phyloP scores from a whole-genome alignment of 2,113 vertebrate genomes.

The Uria aalge region DNA sequence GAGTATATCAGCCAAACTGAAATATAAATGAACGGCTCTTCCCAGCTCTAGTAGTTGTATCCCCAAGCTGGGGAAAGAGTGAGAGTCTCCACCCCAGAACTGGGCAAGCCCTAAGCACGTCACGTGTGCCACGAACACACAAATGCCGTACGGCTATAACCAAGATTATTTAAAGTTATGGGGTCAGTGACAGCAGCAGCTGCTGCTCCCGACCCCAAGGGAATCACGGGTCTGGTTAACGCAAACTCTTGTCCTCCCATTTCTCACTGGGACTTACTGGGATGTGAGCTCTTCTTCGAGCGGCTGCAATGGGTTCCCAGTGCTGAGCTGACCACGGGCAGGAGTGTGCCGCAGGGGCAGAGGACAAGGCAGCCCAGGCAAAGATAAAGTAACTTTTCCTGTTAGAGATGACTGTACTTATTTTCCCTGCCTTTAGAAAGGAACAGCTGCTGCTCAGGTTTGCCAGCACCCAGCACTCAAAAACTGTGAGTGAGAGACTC shows the following conservation, averaged over 20 bases:
- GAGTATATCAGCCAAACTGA: neutral
- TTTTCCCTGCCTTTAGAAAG: conserved; percentile 18
- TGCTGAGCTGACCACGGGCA: neutral
- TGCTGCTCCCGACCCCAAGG: conserved; percentile 23
- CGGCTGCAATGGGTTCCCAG: neutral
- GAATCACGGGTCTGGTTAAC: neutral
- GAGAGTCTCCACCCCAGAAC: neutral
- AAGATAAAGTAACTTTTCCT: neutral
- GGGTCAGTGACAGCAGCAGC: conserved; percentile 60
- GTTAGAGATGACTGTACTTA: neutral
- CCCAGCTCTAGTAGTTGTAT: neutral
- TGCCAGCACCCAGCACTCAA: conserved; percentile 36
- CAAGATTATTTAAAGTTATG: conserved; percentile 26
- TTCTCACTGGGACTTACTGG: neutral
- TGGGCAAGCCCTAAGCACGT: neutral
- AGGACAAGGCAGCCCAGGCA: neutral
- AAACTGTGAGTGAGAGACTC: conserved; percentile 10
- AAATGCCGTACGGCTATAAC: neutral
- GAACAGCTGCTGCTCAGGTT: conserved; percentile 46
- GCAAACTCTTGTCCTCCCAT: neutral
- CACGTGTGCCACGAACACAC: neutral
- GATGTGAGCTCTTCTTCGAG: neutral
- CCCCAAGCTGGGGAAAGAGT: neutral
- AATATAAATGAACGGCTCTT: neutral
- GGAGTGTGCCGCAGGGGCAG: neutral